Conservation (phyloP, 2,888 invertebrate genomes). For the Hetaerina titia region DNA sequence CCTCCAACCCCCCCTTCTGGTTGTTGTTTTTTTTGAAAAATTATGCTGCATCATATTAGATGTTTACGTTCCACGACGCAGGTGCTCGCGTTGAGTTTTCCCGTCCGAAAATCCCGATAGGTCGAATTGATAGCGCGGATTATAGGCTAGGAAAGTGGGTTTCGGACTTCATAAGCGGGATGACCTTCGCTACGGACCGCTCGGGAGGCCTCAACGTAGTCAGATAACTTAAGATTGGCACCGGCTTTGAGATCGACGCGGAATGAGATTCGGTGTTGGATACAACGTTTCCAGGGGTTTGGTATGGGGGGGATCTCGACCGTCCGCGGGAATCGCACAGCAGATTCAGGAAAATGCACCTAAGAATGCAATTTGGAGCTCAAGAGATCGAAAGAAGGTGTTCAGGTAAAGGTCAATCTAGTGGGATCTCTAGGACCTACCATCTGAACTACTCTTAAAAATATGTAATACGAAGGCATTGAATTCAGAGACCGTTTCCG, state of each 20-base stretch:
- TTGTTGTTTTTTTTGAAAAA: constrained; percentile 5
- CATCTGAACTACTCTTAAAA: not conserved
- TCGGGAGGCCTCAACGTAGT: not conserved
- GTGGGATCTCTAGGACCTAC: not conserved
- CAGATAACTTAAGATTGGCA: not conserved
- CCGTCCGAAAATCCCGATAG: constrained; percentile 10
- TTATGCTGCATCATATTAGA: not conserved
- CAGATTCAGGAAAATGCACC: not conserved
- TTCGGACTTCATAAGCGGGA: not conserved
- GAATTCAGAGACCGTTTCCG: not conserved
- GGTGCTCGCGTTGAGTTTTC: not conserved
- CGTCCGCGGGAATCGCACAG: not conserved
- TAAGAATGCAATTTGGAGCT: not conserved
- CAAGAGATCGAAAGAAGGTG: not conserved
- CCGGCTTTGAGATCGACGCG: not conserved
- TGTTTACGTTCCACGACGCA: not conserved
- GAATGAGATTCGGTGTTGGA: not conserved
- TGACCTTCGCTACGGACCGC: not conserved
- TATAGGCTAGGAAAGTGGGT: constrained; percentile 22
- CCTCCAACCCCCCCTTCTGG: not conserved
- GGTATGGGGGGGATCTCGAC: not conserved
- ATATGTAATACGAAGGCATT: not conserved
- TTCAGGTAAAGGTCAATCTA: not conserved
- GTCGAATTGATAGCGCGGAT: not conserved
- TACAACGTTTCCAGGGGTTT: not conserved